These are phyloP conservation scores for Unio pictorum DNA, from an alignment of 2,888 invertebrate species.

Conservation along the genomic window DNA sequence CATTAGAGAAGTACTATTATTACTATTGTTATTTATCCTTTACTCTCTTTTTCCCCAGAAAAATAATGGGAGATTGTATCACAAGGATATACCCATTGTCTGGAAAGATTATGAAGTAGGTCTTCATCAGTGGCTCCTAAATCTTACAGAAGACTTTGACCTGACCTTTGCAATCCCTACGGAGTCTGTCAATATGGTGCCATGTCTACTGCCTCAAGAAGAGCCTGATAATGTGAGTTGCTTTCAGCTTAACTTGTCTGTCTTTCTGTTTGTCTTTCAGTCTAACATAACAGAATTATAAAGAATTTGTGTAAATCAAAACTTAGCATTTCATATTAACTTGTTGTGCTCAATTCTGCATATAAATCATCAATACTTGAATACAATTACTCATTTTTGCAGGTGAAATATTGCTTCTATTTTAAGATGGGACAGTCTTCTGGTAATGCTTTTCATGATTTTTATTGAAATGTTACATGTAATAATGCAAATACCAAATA, in stretches of 20 bases:
- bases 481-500: too few relatives aligned
- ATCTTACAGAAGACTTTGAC: conserved; percentile 71
- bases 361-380: too few relatives aligned
- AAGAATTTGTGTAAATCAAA: too few relatives aligned
- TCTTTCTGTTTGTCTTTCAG: not conserved
- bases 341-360: too few relatives aligned
- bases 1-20: too few relatives aligned
- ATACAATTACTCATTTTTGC: too few relatives aligned
- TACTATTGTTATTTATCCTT: too few relatives aligned
- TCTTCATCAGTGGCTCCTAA: conserved; percentile 67
- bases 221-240: conserved; percentile 49
- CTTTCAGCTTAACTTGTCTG: not conserved
- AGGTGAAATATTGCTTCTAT: too few relatives aligned
- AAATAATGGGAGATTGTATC: conserved; percentile 60
- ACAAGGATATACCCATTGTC: conserved; percentile 58
- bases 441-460: too few relatives aligned
- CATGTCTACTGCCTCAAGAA: conserved; percentile 68
- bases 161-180: conserved; percentile 67
- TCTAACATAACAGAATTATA: conserved; percentile 6
- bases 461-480: too few relatives aligned
- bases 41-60: conserved; percentile 30
- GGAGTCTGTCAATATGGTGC: conserved; percentile 66
- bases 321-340: too few relatives aligned
- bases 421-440: too few relatives aligned
- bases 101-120: conserved; percentile 62